Evolutionary conservation across 2,797 vertebrate genomes (phyloP), one percentile per base, ranked within the genome.

Genomic region (Astyanax mexicanus): DNA sequence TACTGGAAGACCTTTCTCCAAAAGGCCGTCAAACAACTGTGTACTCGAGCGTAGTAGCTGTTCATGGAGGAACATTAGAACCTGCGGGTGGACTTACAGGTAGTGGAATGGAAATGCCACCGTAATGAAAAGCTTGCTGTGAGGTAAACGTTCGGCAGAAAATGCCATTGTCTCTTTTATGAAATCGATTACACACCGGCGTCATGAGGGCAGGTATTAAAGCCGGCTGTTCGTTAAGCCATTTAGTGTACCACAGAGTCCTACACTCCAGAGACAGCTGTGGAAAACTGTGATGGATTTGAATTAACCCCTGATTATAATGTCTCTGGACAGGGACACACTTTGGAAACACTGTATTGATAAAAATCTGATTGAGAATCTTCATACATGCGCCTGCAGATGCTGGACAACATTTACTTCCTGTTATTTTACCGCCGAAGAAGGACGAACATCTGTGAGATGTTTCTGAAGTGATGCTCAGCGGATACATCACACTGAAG

Each of bases 301-400:
- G 32, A 35, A 49, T 60, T 72, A 61, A 49, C 19, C 4, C 55
- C 40, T 40, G 45, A 72, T 21, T 12, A 58, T 38, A 38, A 27
- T 15, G 21, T 57, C 40, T n/a, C n/a, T n/a, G n/a, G n/a, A n/a
- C n/a, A n/a, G n/a, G n/a, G n/a, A n/a, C n/a, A n/a, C n/a, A n/a
- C n/a, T 61, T n/a, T 47, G 21, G 44, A 62, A 61, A 54, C 21
- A 6, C 38, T 57, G 70, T 21, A 51, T 1, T 51, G 8, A 47
- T 21, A 17, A n/a, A n/a, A 17, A n/a, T n/a, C 45, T 47, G n/a
- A 11, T 3, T 3, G 3, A 13, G 13, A 1, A 5, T n/a, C 19
- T 2, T 10, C 21, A 9, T 4, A 52, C 3, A 52, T 52, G 21
- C 9, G 52, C 11, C n/a, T 13, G 40, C 11, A 3, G 40, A 11